Conservation (phyloP, 2,797 vertebrate genomes). For the Ceryle rudis region DNA sequence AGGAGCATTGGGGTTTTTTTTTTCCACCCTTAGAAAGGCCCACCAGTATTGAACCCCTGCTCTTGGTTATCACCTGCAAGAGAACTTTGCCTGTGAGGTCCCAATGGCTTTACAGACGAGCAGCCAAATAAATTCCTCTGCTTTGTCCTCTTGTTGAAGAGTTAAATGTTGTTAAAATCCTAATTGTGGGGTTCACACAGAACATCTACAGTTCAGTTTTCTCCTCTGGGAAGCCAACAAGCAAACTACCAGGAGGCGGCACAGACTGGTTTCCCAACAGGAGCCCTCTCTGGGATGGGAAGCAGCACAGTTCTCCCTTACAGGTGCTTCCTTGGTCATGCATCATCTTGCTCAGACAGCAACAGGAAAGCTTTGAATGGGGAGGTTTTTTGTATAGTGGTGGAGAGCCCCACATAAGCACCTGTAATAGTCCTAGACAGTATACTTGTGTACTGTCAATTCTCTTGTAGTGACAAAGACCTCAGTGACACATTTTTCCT, state of each 20-base stretch:
- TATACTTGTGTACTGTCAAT: not conserved
- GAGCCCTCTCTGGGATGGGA: not conserved
- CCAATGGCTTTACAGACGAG: not conserved
- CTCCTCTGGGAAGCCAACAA: not conserved
- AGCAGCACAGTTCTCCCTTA: accelerated
- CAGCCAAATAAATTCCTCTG: not conserved
- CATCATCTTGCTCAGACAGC: not conserved
- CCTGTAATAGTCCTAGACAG: not conserved
- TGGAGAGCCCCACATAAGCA: not conserved
- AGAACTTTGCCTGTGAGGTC: not conserved
- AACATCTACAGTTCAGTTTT: not conserved
- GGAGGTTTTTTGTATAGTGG: not conserved
- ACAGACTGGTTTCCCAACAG: not conserved
- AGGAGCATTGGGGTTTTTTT: not conserved
- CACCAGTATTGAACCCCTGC: not conserved
- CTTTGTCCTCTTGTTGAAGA: not conserved
- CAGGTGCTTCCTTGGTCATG: not conserved
- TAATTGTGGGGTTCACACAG: not conserved
- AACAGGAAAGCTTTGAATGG: not conserved
- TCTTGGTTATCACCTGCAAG: not conserved
- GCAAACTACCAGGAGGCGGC: not conserved
- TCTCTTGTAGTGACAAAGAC: not conserved
- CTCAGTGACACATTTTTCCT: not conserved
- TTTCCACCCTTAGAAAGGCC: not conserved
- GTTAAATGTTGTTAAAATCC: not conserved